Percentiles rank a stretch among this genome's conserved stretches.
These are phyloP conservation scores for Tortrix viridana DNA, from an alignment of 2,888 invertebrate genomes.

Conservation along the genomic window DNA sequence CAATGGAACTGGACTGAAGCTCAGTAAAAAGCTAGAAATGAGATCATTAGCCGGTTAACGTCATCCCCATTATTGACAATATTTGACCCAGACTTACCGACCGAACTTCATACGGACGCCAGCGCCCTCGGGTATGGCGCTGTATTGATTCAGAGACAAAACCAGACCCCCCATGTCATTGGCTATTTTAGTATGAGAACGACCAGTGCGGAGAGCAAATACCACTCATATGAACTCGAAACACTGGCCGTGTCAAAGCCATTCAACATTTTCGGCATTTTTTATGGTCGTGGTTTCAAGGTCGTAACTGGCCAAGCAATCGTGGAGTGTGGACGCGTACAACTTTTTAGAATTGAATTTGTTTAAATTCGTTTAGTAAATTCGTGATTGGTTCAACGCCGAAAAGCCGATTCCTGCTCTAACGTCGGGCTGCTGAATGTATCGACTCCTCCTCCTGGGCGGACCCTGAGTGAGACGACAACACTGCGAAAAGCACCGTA, in stretches of 20 bases:
- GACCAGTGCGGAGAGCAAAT: too few relatives aligned
- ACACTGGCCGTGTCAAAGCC: conserved; percentile 29
- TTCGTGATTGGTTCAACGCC: background rate
- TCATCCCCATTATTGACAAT: conserved; percentile 34
- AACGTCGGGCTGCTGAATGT: background rate
- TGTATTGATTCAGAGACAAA: too few relatives aligned
- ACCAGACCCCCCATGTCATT: too few relatives aligned
- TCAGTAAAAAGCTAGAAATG: conserved; percentile 25
- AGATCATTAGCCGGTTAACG: conserved; percentile 27
- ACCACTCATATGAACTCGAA: too few relatives aligned
- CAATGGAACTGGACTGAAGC: conserved; percentile 29
- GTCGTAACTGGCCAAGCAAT: background rate
- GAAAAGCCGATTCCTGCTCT: background rate
- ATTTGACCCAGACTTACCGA: conserved; percentile 29
- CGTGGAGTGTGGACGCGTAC: background rate
- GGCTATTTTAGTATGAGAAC: too few relatives aligned
- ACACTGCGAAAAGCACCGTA: background rate
- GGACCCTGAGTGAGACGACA: background rate
- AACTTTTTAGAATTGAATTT: background rate
- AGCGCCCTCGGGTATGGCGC: too few relatives aligned
- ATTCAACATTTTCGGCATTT: conserved; percentile 29
- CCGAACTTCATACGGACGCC: too few relatives aligned
- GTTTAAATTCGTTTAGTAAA: background rate
- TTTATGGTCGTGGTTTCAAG: background rate
- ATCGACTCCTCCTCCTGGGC: background rate